A percentile compares a stretch with the other conserved stretches of the same genome.
These are phyloP conservation scores for Hyla sarda DNA, from an alignment of 2,113 vertebrate genomes.

Conservation along the genomic window DNA sequence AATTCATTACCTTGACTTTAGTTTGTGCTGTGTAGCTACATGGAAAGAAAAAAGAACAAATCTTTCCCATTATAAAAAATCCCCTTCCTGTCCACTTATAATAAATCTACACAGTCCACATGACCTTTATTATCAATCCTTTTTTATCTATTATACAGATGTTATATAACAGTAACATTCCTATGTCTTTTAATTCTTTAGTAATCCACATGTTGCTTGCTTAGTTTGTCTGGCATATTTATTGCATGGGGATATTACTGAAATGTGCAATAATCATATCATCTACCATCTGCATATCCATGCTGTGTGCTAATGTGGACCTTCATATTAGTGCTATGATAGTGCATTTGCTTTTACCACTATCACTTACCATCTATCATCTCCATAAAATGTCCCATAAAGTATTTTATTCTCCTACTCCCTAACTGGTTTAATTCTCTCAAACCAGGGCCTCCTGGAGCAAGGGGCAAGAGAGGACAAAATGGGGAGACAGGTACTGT, in stretches of 20 bases:
- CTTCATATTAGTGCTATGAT: neutral
- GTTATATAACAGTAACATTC: neutral
- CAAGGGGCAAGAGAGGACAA: conserved; percentile 60
- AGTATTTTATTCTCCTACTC: conserved; percentile 29
- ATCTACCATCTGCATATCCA: neutral
- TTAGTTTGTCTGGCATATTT: neutral
- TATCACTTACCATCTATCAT: neutral
- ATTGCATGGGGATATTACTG: neutral
- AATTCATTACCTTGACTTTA: neutral
- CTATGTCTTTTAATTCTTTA: neutral
- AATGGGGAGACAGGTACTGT: conserved; percentile 59
- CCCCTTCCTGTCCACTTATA: neutral
- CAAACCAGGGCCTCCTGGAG: conserved; percentile 59
- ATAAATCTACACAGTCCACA: neutral
- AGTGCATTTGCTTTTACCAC: neutral
- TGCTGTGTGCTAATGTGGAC: neutral
- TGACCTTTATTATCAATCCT: neutral
- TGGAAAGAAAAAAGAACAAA: neutral
- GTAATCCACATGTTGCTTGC: neutral
- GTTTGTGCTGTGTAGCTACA: neutral
- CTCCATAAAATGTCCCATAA: conserved; percentile 1
- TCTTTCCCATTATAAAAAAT: neutral
- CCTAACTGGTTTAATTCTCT: conserved; percentile 46
- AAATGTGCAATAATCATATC: conserved; percentile 6
- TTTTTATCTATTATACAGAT: neutral